Evolutionary conservation across 2,888 invertebrate genomes (phyloP), one percentile per base, ranked within the genome.

Genomic region (Dioctria rufipes): DNA sequence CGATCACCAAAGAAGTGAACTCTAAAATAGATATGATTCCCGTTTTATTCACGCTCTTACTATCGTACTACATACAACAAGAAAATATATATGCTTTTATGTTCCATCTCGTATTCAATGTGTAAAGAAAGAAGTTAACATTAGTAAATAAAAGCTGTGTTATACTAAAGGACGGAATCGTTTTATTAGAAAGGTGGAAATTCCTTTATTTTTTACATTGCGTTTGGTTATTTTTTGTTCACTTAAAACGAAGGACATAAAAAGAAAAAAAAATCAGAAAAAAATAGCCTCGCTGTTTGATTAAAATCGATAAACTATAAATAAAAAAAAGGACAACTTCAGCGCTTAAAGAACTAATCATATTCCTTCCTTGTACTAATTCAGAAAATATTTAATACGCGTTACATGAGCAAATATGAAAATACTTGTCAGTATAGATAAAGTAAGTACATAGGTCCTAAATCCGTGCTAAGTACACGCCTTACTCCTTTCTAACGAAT

Each of bases 111-210:
- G 40, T 65, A 65, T 39, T 65, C 37, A 13, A 25, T 0, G 43
- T 42, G 60, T 60, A 58, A 46, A 75, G 60, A 60, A 75, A 75
- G 60, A 51, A 71, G 54, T 65, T 65, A 39, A 60, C 46, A 43
- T 43, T 60, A 40, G 42, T 60, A 75, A 75, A 75, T 60, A 60
- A 75, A 73, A 73, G 40, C 58, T 54, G 60, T 75, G 75, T 75
- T 60, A 75, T 75, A 75, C 75, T 75, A 60, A 65, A 78, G 78
- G 78, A 78, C 78, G 78, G 78, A 78, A 65, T 78, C 78, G 65
- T 78, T 78, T 78, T 75, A 43, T 75, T 60, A 75, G 75, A 75
- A 75, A 75, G 58, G 75, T 75, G 75, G 60, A 75, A 75, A 60
- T 39, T 75, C 75, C 61, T 60, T 75, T 75, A 5, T 5, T 39